Percentiles rank a stretch among this genome's conserved stretches.
phyloP scores from a whole-genome alignment of 2,888 invertebrate genomes.

The Exephanes ischioxanthus region DNA sequence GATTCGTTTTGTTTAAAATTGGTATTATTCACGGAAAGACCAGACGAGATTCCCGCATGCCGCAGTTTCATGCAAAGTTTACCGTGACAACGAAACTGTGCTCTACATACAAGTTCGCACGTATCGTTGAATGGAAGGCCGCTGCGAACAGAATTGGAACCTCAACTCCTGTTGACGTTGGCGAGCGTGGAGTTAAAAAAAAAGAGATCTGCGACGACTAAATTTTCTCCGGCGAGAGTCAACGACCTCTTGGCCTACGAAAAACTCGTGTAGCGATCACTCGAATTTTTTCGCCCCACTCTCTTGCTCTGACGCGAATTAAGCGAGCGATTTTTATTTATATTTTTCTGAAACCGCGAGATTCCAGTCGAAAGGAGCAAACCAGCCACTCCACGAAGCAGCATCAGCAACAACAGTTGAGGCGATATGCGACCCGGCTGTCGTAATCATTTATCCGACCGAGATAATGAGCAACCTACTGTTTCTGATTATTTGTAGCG shows the following conservation, averaged over 20 bases:
- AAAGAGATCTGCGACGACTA: conserved; percentile 25
- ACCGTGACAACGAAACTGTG: conserved; percentile 33
- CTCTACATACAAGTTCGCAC: conserved; percentile 27
- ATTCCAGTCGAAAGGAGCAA: not conserved
- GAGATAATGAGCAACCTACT: conserved; percentile 18
- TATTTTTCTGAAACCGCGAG: conserved; percentile 6
- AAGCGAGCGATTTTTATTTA: conserved; percentile 1
- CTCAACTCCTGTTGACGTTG: conserved; percentile 1
- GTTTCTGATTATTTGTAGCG: conserved; percentile 38
- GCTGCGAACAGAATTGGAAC: not conserved
- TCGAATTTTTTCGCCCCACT: not conserved
- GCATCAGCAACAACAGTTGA: not conserved
- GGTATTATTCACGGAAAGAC: not conserved
- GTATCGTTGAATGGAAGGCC: conserved; percentile 38
- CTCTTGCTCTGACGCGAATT: not conserved
- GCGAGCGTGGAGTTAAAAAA: conserved; percentile 10
- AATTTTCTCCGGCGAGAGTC: conserved; percentile 35
- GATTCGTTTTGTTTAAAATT: not conserved
- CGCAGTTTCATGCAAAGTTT: conserved; percentile 5
- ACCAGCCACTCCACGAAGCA: not conserved
- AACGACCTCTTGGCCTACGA: conserved; percentile 26
- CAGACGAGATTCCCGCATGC: conserved; percentile 21
- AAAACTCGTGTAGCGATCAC: conserved; percentile 16
- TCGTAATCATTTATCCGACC: conserved; percentile 42
- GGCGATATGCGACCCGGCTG: conserved; percentile 49